Percentiles rank a stretch among this genome's conserved stretches.
These are phyloP conservation scores for Lutjanus campechanus DNA, from an alignment of 2,797 vertebrate genomes.

Conservation along the genomic window DNA sequence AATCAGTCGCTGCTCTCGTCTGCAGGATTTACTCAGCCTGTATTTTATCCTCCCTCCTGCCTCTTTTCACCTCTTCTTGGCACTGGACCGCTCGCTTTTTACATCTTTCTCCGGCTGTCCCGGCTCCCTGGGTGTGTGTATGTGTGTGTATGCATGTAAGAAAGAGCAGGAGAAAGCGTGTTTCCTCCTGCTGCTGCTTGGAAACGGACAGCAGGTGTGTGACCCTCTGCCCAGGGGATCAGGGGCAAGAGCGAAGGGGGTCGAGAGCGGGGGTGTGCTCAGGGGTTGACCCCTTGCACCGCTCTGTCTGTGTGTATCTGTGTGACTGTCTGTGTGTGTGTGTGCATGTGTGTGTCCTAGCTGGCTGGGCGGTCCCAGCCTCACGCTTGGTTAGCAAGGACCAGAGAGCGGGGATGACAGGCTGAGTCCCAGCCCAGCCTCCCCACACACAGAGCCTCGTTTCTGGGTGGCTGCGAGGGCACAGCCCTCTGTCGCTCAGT, in stretches of 20 bases:
- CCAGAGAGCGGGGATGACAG: conserved; percentile 85
- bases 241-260: conserved; percentile 64
- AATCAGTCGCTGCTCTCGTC: conserved; percentile 75
- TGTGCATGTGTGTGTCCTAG: conserved; percentile 73
- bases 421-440: conserved; percentile 81
- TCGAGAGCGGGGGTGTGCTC: conserved; percentile 73
- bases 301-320: conserved; percentile 75
- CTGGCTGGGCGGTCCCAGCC: conserved; percentile 83
- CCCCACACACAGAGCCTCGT: conserved; percentile 80
- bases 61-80: conserved; percentile 67
- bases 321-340: conserved; percentile 68
- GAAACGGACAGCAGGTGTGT: conserved; percentile 74
- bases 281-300: conserved; percentile 76
- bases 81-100: conserved; percentile 68
- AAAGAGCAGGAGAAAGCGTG: conserved; percentile 57
- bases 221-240: conserved; percentile 78
- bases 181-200: conserved; percentile 64
- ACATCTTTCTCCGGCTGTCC: conserved; percentile 68
- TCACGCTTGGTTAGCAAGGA: conserved; percentile 81
- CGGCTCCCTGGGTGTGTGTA: conserved; percentile 62
- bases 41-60: conserved; percentile 64
- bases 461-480: conserved; percentile 82
- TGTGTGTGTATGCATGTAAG: conserved; percentile 42
- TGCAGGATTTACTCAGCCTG: conserved; percentile 83
- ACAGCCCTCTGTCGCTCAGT: conserved; percentile 80